phyloP scores from a whole-genome alignment of 2,888 invertebrate genomes.

The Microctonus aethiopoides region DNA sequence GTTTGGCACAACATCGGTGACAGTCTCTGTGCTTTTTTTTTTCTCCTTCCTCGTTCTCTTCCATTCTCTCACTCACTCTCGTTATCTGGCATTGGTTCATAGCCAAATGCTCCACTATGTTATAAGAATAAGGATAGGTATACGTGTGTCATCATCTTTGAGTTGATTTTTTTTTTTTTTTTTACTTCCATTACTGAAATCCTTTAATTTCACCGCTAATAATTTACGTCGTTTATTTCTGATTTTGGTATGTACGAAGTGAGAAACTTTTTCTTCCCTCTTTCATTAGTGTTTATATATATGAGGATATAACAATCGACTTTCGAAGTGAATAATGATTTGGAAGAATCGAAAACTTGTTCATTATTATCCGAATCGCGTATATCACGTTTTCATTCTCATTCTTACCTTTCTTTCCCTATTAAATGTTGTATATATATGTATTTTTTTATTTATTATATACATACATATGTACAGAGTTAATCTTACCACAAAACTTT shows the following conservation, averaged over 20 bases:
- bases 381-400: constrained; percentile 16
- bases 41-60: neutral
- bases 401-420: neutral
- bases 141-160: neutral
- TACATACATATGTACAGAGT: neutral
- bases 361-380: neutral
- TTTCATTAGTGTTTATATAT: neutral
- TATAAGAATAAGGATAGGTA: neutral
- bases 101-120: neutral
- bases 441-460: neutral
- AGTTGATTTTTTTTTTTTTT: neutral
- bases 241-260: neutral
- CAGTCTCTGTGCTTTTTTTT: constrained; percentile 45
- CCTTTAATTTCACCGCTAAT: neutral
- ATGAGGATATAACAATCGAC: neutral
- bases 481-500: constrained; percentile 8
- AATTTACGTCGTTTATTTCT: neutral
- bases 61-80: neutral
- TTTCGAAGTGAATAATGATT: neutral
- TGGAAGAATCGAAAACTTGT: neutral
- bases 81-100: neutral
- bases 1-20: constrained; percentile 51
- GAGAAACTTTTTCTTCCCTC: neutral
- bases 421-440: neutral
- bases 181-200: neutral